Conservation (phyloP, 1,140 invertebrate genomes). For the Aphelenchoides fujianensis region DNA sequence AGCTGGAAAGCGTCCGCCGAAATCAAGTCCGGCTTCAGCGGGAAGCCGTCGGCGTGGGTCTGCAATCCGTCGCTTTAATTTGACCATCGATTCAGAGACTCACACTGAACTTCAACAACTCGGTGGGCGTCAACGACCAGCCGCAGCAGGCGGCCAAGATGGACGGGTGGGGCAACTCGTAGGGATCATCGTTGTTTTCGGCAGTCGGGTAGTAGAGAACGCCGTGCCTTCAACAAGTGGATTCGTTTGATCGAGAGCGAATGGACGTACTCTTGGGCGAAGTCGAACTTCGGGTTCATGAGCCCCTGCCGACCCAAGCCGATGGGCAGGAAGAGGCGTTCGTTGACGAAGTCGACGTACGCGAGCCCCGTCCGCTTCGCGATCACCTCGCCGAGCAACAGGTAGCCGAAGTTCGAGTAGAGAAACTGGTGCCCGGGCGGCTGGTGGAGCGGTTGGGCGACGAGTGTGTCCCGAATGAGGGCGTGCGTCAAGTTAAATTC, state of each 20-base stretch:
- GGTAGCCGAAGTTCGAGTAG: conserved; percentile 17
- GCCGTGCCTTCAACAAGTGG: neutral
- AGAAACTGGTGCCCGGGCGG: conserved; percentile 2
- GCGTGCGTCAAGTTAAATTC: neutral
- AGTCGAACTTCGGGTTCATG: conserved; percentile 1
- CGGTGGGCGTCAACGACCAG: conserved; percentile 10
- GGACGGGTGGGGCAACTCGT: conserved; percentile 11
- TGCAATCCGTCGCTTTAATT: neutral
- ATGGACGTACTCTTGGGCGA: conserved; percentile 1
- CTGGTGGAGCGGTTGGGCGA: neutral
- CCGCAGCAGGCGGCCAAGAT: conserved; percentile 19
- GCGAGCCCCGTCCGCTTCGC: neutral
- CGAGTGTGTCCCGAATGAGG: conserved; percentile 11
- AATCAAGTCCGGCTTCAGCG: conserved; percentile 9
- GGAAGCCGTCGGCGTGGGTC: conserved; percentile 19
- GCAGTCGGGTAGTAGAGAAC: conserved; percentile 21
- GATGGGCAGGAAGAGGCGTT: neutral
- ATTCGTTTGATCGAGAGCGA: no score
- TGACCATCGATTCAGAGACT: neutral
- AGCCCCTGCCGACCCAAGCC: conserved; percentile 7
- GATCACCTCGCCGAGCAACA: conserved; percentile 5
- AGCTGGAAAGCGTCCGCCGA: neutral
- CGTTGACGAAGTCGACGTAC: conserved; percentile 15
- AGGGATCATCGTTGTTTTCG: conserved; percentile 11
- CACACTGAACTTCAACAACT: conserved; percentile 4